Conservation (phyloP, 2,888 invertebrate genomes). For the Diaphora mendica region DNA sequence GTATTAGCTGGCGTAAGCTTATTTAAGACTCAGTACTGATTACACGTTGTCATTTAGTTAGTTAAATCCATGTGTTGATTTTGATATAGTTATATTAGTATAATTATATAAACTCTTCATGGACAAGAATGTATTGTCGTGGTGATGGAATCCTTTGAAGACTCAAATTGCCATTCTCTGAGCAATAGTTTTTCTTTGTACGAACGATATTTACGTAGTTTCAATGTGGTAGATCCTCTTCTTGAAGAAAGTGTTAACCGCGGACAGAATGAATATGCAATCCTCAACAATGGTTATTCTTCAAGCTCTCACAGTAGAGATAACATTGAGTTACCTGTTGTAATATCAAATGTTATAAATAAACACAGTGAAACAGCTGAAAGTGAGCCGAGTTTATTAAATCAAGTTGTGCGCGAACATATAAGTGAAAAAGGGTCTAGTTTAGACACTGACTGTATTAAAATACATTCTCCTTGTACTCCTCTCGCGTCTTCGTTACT, state of each 20-base stretch:
- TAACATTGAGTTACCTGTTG: conserved; percentile 74
- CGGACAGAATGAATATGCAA: conserved; percentile 53
- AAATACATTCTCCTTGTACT: conserved; percentile 67
- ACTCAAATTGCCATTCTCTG: conserved; percentile 80
- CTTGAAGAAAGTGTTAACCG: conserved; percentile 58
- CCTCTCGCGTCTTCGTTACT: conserved; percentile 65
- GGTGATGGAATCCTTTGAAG: conserved; percentile 83
- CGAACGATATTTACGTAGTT: conserved; percentile 81
- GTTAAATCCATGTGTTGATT: not conserved
- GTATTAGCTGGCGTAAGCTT: not conserved
- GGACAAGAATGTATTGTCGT: conserved; percentile 59
- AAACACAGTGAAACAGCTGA: conserved; percentile 65
- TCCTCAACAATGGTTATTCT: conserved; percentile 61
- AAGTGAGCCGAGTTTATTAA: conserved; percentile 59
- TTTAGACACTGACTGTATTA: conserved; percentile 65
- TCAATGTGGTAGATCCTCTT: conserved; percentile 73
- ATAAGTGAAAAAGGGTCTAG: conserved; percentile 61
- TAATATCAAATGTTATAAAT: conserved; percentile 61
- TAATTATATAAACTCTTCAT: conserved; percentile 3
- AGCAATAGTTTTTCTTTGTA: conserved; percentile 82
- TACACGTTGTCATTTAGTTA: not conserved
- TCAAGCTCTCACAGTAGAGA: conserved; percentile 68
- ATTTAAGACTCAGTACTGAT: not conserved
- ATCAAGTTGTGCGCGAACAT: conserved; percentile 57
- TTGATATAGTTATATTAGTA: not conserved